A percentile compares a stretch with the other conserved stretches of the same genome.
These are phyloP conservation scores for Oncopodura yosiiana DNA, from an alignment of 1,140 invertebrate species.

Conservation along the genomic window DNA sequence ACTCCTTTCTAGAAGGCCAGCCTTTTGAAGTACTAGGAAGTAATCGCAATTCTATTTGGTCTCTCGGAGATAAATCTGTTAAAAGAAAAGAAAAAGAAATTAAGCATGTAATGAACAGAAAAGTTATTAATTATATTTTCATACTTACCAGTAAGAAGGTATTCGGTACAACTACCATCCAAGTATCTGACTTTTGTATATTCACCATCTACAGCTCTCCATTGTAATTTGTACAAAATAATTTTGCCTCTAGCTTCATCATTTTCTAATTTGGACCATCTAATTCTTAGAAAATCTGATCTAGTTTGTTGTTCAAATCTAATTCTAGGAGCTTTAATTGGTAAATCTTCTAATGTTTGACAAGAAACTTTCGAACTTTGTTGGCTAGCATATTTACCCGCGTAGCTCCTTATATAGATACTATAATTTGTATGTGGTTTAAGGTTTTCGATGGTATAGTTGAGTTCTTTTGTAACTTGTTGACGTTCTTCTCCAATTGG, in stretches of 20 bases:
- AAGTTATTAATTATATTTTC: background rate
- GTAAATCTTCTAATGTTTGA: slow-evolving; percentile 27
- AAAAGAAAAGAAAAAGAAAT: background rate
- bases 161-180: slow-evolving; percentile 21
- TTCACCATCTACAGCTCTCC: slow-evolving; percentile 16
- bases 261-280: slow-evolving; percentile 19
- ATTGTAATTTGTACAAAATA: slow-evolving; percentile 30
- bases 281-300: slow-evolving; percentile 2
- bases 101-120: background rate
- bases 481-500: slow-evolving; percentile 28
- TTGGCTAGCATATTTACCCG: slow-evolving; percentile 17
- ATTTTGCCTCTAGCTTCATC: slow-evolving; percentile 26
- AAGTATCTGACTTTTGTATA: slow-evolving; percentile 26
- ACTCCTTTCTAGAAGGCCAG: slow-evolving; percentile 16
- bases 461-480: slow-evolving; percentile 13
- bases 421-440: slow-evolving; percentile 28
- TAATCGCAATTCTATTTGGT: slow-evolving; percentile 18
- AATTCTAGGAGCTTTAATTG: slow-evolving; percentile 14
- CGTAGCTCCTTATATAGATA: slow-evolving; percentile 29
- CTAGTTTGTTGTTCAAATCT: slow-evolving; percentile 11
- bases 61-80: slow-evolving; percentile 5
- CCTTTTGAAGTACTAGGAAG: slow-evolving; percentile 26
- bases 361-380: slow-evolving; percentile 25
- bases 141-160: slow-evolving; percentile 21
- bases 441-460: slow-evolving; percentile 14